phyloP scores from a whole-genome alignment of 2,113 vertebrate species.

The Sinosuthora webbiana region DNA sequence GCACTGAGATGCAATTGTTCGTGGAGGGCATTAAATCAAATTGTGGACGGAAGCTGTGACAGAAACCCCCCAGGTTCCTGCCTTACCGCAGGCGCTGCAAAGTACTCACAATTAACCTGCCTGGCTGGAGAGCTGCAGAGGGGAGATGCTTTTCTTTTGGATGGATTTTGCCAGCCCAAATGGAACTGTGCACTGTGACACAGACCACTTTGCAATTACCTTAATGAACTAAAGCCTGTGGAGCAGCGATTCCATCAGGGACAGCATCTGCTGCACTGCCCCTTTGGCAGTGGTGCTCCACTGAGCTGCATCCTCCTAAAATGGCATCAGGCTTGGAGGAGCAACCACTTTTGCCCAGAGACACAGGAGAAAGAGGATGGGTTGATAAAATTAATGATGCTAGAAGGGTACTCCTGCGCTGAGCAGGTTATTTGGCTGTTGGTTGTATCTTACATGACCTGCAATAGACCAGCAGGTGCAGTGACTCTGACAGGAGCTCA shows the following conservation, averaged over 20 bases:
- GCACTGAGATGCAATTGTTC: constrained; percentile 45
- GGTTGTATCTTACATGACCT: background rate
- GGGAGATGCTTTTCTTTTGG: background rate
- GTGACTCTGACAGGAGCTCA: background rate
- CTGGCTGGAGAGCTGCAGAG: background rate
- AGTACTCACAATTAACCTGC: background rate
- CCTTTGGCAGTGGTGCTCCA: background rate
- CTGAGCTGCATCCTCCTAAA: background rate
- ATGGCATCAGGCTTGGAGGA: background rate
- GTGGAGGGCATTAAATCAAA: constrained; percentile 43
- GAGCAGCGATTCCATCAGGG: background rate
- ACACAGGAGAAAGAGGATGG: background rate
- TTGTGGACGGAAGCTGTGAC: background rate
- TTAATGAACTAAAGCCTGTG: background rate
- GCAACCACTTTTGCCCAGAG: background rate
- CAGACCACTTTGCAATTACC: background rate
- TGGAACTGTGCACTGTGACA: background rate
- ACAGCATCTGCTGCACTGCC: background rate
- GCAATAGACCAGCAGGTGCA: background rate
- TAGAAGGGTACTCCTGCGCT: background rate
- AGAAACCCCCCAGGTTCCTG: background rate
- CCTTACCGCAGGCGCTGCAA: background rate
- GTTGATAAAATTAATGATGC: background rate
- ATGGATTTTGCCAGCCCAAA: background rate
- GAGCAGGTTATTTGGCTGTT: background rate